These are phyloP conservation scores for Neuroscelio doddi DNA, from an alignment of 2,888 invertebrate species.

Conservation along the genomic window DNA sequence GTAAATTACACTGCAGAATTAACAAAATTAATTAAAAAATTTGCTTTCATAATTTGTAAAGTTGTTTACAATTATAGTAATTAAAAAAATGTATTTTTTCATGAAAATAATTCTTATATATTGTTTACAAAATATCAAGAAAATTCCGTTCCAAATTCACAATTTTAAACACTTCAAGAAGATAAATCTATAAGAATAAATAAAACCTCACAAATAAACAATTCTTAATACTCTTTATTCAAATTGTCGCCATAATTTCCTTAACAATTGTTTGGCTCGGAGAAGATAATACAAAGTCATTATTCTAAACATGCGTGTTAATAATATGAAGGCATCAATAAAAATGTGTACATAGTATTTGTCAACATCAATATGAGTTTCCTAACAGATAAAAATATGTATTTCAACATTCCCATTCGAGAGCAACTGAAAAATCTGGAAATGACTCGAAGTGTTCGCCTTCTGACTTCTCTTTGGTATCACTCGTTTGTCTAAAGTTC, in stretches of 20 bases:
- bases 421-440: constrained; percentile 5
- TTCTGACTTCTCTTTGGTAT: constrained; percentile 29
- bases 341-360: too few species aligned
- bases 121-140: too few species aligned
- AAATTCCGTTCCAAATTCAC: too few species aligned
- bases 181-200: too few species aligned
- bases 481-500: constrained; percentile 8
- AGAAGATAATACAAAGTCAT: neutral
- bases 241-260: neutral
- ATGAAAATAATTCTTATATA: too few species aligned
- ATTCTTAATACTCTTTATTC: constrained; percentile 7
- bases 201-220: neutral
- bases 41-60: too few species aligned
- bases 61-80: too few species aligned
- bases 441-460: constrained; percentile 10
- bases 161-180: too few species aligned
- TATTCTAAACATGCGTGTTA: neutral
- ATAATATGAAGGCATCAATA: neutral
- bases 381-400: neutral
- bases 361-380: constrained; percentile 8
- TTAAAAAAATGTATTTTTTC: too few species aligned
- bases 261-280: constrained; percentile 3
- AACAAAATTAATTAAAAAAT: too few species aligned
- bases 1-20: too few species aligned
- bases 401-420: constrained; percentile 9